Percentiles rank a stretch among this genome's conserved stretches.
Conservation (phyloP, 2,797 vertebrate genomes). For the Furcifer pardalis region DNA sequence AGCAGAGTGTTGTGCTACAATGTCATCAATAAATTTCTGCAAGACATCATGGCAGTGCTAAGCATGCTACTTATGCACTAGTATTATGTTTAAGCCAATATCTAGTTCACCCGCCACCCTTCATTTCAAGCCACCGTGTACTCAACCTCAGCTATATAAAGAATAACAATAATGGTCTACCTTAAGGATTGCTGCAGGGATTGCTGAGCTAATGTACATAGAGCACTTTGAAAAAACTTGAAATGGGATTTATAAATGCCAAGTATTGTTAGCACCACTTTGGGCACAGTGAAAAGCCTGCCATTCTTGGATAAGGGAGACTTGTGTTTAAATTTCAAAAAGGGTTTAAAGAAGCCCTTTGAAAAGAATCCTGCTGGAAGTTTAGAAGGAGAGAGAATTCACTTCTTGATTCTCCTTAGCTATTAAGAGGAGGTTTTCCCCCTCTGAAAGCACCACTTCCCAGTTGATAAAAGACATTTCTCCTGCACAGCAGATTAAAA, state of each 20-base stretch:
- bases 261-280: neutral
- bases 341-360: neutral
- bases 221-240: slow-evolving; percentile 1
- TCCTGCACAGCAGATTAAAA: neutral
- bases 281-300: neutral
- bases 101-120: neutral
- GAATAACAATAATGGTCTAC: neutral
- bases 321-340: neutral
- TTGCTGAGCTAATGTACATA: neutral
- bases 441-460: neutral
- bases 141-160: neutral
- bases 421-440: neutral
- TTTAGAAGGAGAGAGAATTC: neutral
- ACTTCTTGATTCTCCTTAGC: slow-evolving; percentile 1
- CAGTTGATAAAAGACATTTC: slow-evolving; percentile 25
- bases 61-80: neutral
- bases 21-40: no score
- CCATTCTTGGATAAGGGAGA: neutral
- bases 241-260: neutral
- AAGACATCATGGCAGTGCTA: neutral
- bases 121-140: neutral
- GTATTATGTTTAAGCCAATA: neutral
- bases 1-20: no score
- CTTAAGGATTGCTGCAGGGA: neutral
- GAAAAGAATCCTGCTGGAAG: neutral